Base-by-base conservation (phyloP, 2,888 invertebrate species). In the Himalopsyche japonica region DNA sequence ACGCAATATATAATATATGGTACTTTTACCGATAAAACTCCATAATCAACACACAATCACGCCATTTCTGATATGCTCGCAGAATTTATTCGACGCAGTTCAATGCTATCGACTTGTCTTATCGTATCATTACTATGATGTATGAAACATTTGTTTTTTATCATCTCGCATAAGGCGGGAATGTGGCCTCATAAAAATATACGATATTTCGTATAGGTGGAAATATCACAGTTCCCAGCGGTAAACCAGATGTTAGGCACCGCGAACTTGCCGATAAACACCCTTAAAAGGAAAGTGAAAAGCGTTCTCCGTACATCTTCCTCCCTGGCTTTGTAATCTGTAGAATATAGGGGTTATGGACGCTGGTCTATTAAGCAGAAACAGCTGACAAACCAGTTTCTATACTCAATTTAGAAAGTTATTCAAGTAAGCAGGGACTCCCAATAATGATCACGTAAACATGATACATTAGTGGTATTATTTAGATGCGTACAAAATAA, bases 91-190 rank as follows among this genome's bases (percentile, higher is more conserved):
- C 27, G 15, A 20, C 70, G 15, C 70, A 27, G 70, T 70, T 70
- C 70, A 70, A 70, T 70, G 70, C 20, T 70, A 70, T 27, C 70
- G 70, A 70, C 70, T 27, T 70, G 70, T 70, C 70, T 70, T 70
- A 70, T 70, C 70, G 70, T 70, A 70, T 70, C 70, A 70, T 70
- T 70, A 70, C 70, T 70, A 70, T 70, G 70, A 70, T 70, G 70
- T 70, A 70, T 70, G 70, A 70, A 70, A 70, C 70, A 70, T 70
- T 70, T 70, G 70, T 70, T 70, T 70, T 70, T 70, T 70, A 70
- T 70, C 70, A 70, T 70, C 70, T 70, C 70, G 70, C 70, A 27
- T 70, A 70, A 70, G 70, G 27, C 70, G 70, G 8, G 27, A 70
- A 70, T 70, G 70, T 20, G 70, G 30, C 27, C 24, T 27, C 70